Evolutionary conservation across 2,797 vertebrate genomes (phyloP).

Genomic region (Sebastolobus alascanus): DNA sequence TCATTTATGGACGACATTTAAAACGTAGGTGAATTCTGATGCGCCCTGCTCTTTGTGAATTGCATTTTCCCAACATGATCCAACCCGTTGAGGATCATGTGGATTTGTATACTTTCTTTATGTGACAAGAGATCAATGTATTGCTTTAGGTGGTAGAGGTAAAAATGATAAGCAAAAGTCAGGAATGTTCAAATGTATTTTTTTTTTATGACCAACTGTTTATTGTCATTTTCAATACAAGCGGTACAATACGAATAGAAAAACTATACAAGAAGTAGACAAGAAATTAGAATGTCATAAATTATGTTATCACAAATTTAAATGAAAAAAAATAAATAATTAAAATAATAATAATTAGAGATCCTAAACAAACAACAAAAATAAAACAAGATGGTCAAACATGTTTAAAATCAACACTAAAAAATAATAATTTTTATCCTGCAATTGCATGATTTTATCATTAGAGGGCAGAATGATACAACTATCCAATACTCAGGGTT

Average conservation of each 20-base stretch:
- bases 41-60: slow-evolving; percentile 1
- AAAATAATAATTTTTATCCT: background rate
- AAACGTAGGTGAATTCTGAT: slow-evolving; percentile 1
- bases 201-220: no score
- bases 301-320: no score
- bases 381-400: background rate
- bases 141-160: background rate
- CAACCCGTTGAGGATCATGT: background rate
- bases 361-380: no score
- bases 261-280: no score
- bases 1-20: background rate
- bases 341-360: no score
- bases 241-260: no score
- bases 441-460: slow-evolving; percentile 50
- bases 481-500: slow-evolving; percentile 30
- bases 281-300: no score
- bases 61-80: background rate
- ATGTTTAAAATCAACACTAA: background rate
- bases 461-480: slow-evolving; percentile 74
- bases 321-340: no score
- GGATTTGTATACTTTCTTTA: background rate
- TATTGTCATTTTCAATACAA: no score
- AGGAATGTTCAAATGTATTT: background rate
- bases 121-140: background rate
- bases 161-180: background rate